These are phyloP conservation scores for Varanus salvator DNA, from an alignment of 2,113 vertebrate species.

Conservation along the genomic window DNA sequence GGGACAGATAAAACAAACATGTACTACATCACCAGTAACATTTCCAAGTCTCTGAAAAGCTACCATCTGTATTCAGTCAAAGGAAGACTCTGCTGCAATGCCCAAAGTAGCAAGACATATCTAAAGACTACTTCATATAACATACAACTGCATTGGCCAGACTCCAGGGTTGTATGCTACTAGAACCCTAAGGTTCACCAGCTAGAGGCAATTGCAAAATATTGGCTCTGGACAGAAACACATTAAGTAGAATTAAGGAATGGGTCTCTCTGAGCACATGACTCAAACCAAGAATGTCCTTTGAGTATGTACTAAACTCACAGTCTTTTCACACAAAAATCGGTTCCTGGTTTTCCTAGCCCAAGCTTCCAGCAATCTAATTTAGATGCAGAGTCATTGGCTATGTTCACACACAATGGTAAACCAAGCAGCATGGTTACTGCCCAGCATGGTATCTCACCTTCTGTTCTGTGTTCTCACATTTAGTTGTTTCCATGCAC, in stretches of 20 bases:
- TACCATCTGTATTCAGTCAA: neutral
- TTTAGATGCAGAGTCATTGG: neutral
- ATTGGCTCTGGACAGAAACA: neutral
- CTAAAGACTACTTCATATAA: neutral
- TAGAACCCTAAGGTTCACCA: neutral
- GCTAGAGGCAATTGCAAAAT: neutral
- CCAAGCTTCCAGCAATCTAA: neutral
- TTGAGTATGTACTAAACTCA: neutral
- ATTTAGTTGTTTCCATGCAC: too few relatives aligned
- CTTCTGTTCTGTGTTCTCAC: too few relatives aligned
- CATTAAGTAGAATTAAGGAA: neutral
- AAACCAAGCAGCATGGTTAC: too few relatives aligned
- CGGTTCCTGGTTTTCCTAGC: neutral
- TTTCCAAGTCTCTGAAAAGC: neutral
- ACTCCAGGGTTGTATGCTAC: neutral
- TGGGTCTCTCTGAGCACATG: neutral
- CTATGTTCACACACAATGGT: too few relatives aligned
- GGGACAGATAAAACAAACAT: neutral
- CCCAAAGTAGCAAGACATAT: neutral
- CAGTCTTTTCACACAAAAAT: neutral
- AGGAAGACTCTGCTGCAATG: neutral
- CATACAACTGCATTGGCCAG: neutral
- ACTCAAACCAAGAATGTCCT: neutral
- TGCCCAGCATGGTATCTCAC: too few relatives aligned
- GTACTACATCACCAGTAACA: neutral